Evolutionary conservation across 2,113 vertebrate species (phyloP), one percentile per base, ranked within the genome.

Genomic region (Esox niger): DNA sequence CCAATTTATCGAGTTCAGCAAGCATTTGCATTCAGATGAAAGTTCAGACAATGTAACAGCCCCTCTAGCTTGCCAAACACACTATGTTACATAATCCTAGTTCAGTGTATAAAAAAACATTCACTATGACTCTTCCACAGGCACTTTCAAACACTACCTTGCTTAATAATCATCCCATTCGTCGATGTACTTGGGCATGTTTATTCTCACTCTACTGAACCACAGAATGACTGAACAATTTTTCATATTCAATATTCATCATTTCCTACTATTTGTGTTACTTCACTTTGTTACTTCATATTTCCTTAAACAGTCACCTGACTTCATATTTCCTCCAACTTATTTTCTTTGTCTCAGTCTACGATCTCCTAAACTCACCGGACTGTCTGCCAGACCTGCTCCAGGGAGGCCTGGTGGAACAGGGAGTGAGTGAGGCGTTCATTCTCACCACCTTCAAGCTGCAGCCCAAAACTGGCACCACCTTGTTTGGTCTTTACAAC

Each of bases 331-430:
- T 72, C n/a, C n/a, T n/a, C n/a, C n/a, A n/a, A n/a, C n/a, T n/a
- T n/a, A n/a, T n/a, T n/a, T n/a, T n/a, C n/a, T n/a, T n/a, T n/a
- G n/a, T n/a, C n/a, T n/a, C n/a, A 98, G 96, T 98, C 74, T 95
- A 98, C 74, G 94, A 99, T 88, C 95, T 99, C 72, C 94, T 99
- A 69, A 94, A 93, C 0, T 92, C 93, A n/a, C 90, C 95, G 20
- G 94, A 93, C 56, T 94, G 95, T 86, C 84, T 94, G 79, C 90
- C 92, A 3, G 86, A 86, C 62, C 86, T 93, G 71, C 88, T 98
- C 80, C 92, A 95, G 73, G 92, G 94, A 2, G 81, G 92, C 17
- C 88, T 98, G 72, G 88, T 83, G 0, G 95, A 95, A 75, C 90
- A 95, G 70, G 79, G 76, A 0, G 85, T 95, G 77, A 92, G 91